Conservation (phyloP, 2,797 vertebrate species). For the Chelonia mydas region DNA sequence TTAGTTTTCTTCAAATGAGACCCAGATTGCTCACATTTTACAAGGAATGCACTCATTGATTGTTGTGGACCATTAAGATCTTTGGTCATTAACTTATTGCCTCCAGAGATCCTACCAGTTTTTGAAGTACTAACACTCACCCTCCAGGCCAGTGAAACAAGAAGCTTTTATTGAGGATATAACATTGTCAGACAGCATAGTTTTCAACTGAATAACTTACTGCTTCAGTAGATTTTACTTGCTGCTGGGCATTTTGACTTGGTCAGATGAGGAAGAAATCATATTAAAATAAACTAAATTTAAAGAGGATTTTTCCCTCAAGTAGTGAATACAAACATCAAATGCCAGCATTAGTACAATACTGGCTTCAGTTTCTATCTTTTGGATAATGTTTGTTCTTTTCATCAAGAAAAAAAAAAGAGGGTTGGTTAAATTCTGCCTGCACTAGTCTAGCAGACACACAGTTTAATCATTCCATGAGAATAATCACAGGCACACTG, state of each 20-base stretch:
- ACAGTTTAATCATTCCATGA: neutral
- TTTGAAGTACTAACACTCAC: conserved; percentile 35
- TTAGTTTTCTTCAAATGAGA: conserved; percentile 17
- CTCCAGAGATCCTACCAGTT: conserved; percentile 33
- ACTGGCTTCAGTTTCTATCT: neutral
- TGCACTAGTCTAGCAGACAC: neutral
- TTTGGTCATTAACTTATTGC: conserved; percentile 49
- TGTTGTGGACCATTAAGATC: conserved; percentile 48
- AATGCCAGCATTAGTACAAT: neutral
- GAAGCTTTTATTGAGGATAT: neutral
- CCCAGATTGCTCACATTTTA: conserved; percentile 16
- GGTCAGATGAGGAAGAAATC: conserved; percentile 50
- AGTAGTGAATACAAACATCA: neutral
- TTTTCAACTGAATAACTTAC: conserved; percentile 47
- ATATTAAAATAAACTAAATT: neutral
- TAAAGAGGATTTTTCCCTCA: neutral
- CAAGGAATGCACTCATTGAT: conserved; percentile 2
- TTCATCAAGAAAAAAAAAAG: neutral
- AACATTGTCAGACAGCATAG: conserved; percentile 1
- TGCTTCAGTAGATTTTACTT: conserved; percentile 15
- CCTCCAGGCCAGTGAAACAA: conserved; percentile 33
- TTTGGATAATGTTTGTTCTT: neutral
- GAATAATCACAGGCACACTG: neutral
- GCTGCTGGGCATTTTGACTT: conserved; percentile 47
- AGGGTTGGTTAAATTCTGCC: neutral